Percentiles rank a stretch among this genome's conserved stretches.
Conservation (phyloP, 2,113 vertebrate species). For the Laticauda colubrina region DNA sequence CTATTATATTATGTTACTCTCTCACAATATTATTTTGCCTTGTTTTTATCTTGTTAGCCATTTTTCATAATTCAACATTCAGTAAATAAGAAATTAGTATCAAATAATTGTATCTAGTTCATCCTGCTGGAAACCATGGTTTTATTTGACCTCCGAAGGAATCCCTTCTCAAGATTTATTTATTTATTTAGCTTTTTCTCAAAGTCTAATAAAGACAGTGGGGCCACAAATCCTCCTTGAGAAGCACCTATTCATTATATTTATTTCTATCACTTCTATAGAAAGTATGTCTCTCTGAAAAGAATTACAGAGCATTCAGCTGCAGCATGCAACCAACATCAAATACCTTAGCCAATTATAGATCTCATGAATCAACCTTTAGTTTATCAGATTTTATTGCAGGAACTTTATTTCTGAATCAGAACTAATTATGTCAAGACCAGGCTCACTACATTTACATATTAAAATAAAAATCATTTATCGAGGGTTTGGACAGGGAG, state of each 20-base stretch:
- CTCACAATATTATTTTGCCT: background rate
- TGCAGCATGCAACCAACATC: background rate
- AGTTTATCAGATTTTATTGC: background rate
- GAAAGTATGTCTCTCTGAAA: background rate
- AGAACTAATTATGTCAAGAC: background rate
- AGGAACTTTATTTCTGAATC: conserved; percentile 14
- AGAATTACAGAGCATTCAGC: background rate
- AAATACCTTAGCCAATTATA: background rate
- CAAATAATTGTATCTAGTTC: background rate
- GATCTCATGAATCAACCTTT: background rate
- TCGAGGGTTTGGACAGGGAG: background rate
- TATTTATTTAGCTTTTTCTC: background rate
- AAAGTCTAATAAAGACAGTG: background rate
- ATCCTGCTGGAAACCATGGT: background rate
- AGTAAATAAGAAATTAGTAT: background rate
- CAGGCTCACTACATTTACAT: background rate
- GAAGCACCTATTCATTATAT: background rate
- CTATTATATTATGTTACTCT: background rate
- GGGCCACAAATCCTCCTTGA: background rate
- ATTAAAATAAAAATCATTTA: conserved; percentile 1
- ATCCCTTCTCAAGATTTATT: background rate
- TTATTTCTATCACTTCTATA: background rate
- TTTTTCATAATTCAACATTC: background rate
- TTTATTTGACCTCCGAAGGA: background rate
- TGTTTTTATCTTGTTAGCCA: background rate